phyloP scores from a whole-genome alignment of 2,113 vertebrate species.

The Hoplias malabaricus region DNA sequence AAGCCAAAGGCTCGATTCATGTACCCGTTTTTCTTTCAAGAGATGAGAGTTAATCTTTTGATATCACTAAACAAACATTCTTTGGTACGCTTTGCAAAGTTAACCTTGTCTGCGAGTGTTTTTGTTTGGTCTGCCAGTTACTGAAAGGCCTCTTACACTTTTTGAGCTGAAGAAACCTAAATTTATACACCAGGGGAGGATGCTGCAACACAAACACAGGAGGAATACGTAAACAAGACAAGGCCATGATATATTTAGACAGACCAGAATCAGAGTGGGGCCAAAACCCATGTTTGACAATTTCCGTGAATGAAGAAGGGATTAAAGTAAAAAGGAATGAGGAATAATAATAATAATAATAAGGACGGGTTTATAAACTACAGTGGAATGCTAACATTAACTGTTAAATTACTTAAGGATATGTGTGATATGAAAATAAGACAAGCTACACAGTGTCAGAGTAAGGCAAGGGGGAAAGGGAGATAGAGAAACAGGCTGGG shows the following conservation, averaged over 20 bases:
- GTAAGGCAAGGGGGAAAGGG: background rate
- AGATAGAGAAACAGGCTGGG: background rate
- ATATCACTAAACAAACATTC: slow-evolving; percentile 52
- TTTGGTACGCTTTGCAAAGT: slow-evolving; percentile 44
- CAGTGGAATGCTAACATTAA: slow-evolving; percentile 24
- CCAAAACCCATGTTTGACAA: slow-evolving; percentile 25
- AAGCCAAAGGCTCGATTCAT: slow-evolving; percentile 49
- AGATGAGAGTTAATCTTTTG: slow-evolving; percentile 52
- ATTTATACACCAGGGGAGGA: slow-evolving; percentile 24
- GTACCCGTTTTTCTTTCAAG: slow-evolving; percentile 37
- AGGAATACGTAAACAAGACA: slow-evolving; percentile 7
- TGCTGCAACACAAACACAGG: slow-evolving; percentile 24
- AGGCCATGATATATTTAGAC: background rate
- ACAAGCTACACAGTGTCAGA: background rate
- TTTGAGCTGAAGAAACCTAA: slow-evolving; percentile 10
- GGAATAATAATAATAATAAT: slow-evolving; percentile 18
- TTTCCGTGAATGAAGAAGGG: slow-evolving; percentile 14
- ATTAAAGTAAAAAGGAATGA: slow-evolving; percentile 3
- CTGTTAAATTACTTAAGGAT: background rate
- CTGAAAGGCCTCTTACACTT: slow-evolving; percentile 43
- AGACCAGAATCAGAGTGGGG: background rate
- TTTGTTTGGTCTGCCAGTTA: slow-evolving; percentile 52
- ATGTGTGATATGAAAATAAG: slow-evolving; percentile 11
- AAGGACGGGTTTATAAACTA: slow-evolving; percentile 21
- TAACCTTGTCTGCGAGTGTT: slow-evolving; percentile 49